Evolutionary conservation across 2,888 invertebrate genomes (phyloP), one percentile per base, ranked within the genome.

Genomic region (Proisotoma minuta): DNA sequence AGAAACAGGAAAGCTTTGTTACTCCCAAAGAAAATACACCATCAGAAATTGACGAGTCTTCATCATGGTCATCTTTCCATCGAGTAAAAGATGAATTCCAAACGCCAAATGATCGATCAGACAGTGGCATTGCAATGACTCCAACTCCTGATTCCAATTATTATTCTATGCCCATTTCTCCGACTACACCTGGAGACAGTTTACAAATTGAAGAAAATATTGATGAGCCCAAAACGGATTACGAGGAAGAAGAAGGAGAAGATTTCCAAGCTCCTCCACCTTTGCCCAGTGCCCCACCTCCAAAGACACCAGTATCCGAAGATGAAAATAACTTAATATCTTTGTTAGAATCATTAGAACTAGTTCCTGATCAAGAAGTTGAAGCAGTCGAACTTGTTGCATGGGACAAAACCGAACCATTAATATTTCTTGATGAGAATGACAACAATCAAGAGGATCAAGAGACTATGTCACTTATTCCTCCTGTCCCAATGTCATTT

Each of bases 241-340:
- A 18, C 23, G 47, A 57, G 8, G 43, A 57, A 15, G 26, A 23
- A 23, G 57, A 53, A 1, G 29, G 56, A 8, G 20, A 51, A 28
- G 47, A 26, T n/a, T n/a, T n/a, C 39, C 5, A 34, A 18, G 26
- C 15, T 20, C 56, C 56, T 15, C 66, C 66, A 29, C 66, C 66
- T 3, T 50, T 63, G 15, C 66, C 66, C 15, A 48, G 43, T 2
- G 63, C 59, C 12, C 68, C 63, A 8, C 70, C 70, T n/a, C 65
- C 66, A 24, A 71, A 68, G 51, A 60, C 63, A 2, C 57, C 59
- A 1, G 23, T 34, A 8, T 5, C 10, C 1, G 56, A 29, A 10
- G 23, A 24, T 26, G 29, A 56, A 12, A 39, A 43, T 43, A n/a
- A 18, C 27, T 15, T 63, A 24, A 18, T 64, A 8, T 48, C 20